Evolutionary conservation across 2,797 vertebrate species (phyloP), one percentile per base, ranked within the genome.

Genomic region (Tenualosa ilisha): DNA sequence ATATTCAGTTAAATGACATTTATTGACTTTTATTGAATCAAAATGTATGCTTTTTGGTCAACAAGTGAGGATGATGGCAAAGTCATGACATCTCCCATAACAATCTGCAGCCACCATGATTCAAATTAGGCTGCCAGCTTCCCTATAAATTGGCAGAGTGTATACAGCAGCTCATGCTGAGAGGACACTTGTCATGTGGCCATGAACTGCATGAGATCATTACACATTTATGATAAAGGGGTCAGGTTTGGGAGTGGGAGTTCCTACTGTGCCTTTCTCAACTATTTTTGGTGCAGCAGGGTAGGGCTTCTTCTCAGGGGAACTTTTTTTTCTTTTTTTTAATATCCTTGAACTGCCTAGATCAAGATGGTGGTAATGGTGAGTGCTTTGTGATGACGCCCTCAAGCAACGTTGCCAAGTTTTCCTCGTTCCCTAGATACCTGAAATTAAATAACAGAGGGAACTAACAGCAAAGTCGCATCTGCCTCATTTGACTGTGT

Each of bases 131-230:
- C 61, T 65, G 24, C 24, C 65, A 72, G 65, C 2, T 72, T 31
- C 24, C 26, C 26, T 37, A 72, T 26, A 31, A 37, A 72, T 12
- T 26, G 68, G 31, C 68, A 72, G 12, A 6, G 24, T 12, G 12
- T 31, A 72, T 40, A 20, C 12, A 40, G 68, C 68, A 72, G 1
- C 72, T 79, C 40, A 79, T 15, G 40, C 72, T 2, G 37, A 43
- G 72, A 11, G 40, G 72, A 79, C 40, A 43, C 72, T 46, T 75
- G 68, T 75, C 68, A 75, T 40, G 37, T 75, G 31, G 26, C 65
- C 68, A 75, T 75, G 31, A 17, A 40, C 68, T 43, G 37, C 72
- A 22, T 79, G 72, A 79, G 72, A 79, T 79, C 72, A 79, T 79
- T 79, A 79, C 72, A 46, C 6, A 43, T 79, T 79, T 22, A 79